Evolutionary conservation across 2,888 invertebrate genomes (phyloP).

Genomic region (Trissolcus japonicus): DNA sequence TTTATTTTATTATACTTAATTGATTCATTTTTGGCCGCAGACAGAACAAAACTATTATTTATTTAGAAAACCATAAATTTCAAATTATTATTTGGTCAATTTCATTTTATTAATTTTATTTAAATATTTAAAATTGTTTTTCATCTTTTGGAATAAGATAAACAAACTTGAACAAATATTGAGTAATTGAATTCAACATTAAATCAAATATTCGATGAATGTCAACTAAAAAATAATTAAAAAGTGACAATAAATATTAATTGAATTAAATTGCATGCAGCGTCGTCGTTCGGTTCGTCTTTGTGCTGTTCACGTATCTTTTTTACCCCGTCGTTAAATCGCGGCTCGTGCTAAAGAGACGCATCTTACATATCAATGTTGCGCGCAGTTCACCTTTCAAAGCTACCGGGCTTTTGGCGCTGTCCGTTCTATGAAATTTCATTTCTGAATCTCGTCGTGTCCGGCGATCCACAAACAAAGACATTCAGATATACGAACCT

Average conservation of each 20-base stretch:
- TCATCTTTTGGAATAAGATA: too few relatives aligned
- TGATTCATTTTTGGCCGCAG: not conserved
- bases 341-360: conserved; percentile 62
- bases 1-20: conserved; percentile 33
- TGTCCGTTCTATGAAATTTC: conserved; percentile 56
- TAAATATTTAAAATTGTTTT: too few relatives aligned
- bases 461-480: conserved; percentile 51
- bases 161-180: too few relatives aligned
- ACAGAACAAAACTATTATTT: too few relatives aligned
- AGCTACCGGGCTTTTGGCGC: conserved; percentile 57
- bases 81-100: too few relatives aligned
- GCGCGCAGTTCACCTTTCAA: conserved; percentile 50
- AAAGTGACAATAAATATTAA: conserved; percentile 10
- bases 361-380: conserved; percentile 63
- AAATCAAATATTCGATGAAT: not conserved
- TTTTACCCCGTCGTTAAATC: conserved; percentile 56
- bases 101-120: too few relatives aligned
- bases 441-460: conserved; percentile 58
- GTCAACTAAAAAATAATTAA: not conserved
- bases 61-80: too few relatives aligned
- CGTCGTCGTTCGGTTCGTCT: conserved; percentile 41
- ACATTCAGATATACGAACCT: conserved; percentile 42
- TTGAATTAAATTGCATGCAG: conserved; percentile 22
- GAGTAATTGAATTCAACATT: not conserved
- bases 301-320: conserved; percentile 58